These are phyloP conservation scores for Tricholaema leucomelas DNA, from an alignment of 2,113 vertebrate species.

Conservation along the genomic window DNA sequence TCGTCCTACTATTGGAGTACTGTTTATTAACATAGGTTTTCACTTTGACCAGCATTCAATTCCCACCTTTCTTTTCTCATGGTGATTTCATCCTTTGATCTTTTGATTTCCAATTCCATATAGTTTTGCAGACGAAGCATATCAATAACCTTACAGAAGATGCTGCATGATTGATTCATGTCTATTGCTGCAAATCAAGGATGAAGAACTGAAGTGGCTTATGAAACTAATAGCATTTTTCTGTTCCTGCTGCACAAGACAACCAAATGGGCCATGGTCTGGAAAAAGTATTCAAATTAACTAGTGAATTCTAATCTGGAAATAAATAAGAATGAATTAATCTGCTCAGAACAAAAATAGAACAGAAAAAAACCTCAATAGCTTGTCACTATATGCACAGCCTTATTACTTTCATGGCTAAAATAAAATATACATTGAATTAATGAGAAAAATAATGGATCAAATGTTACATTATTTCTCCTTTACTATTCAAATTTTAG, in stretches of 20 bases:
- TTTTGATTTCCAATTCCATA: not conserved
- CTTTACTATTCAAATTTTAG: not conserved
- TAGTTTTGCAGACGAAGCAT: not conserved
- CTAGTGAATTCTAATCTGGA: not conserved
- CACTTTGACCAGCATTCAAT: not conserved
- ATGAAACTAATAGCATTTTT: conserved; percentile 16
- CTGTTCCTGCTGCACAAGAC: not conserved
- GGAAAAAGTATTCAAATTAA: conserved; percentile 9
- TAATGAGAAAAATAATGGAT: not conserved
- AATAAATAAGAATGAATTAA: not conserved
- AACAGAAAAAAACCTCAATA: not conserved
- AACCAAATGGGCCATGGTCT: not conserved
- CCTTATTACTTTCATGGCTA: not conserved
- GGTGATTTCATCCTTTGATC: not conserved
- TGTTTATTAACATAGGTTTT: not conserved
- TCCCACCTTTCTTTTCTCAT: not conserved
- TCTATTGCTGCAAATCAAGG: not conserved
- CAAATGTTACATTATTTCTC: not conserved
- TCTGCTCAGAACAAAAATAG: conserved; percentile 11
- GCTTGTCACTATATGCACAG: not conserved
- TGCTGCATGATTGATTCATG: not conserved
- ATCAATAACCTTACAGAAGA: not conserved
- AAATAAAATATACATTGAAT: not conserved
- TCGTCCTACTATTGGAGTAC: not conserved
- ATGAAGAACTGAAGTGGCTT: not conserved